Evolutionary conservation across 1,140 invertebrate species (phyloP).

Genomic region (Macrocentrus cingulum): DNA sequence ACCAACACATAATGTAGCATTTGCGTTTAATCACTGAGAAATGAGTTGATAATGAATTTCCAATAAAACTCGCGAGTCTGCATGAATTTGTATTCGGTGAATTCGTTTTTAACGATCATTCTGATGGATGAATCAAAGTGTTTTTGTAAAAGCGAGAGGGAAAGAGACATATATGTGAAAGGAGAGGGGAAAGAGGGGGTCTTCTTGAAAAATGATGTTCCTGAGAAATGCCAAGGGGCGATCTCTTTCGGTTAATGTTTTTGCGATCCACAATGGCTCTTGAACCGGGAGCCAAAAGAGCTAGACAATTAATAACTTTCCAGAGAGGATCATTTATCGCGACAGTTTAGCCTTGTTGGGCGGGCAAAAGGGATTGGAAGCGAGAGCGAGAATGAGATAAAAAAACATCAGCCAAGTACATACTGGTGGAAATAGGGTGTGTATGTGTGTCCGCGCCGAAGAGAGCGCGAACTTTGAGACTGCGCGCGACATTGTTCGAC

Average conservation of each 20-base stretch:
- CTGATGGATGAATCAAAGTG: constrained; percentile 50
- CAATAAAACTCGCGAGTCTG: no score
- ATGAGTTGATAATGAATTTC: no score
- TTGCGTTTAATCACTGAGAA: no score
- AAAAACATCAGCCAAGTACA: not conserved
- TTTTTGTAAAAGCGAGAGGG: not conserved
- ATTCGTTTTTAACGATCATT: constrained; percentile 58
- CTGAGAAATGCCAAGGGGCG: constrained; percentile 24
- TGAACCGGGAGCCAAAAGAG: constrained; percentile 41
- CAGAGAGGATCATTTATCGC: constrained; percentile 58
- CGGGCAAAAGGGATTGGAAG: constrained; percentile 24
- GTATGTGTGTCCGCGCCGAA: constrained; percentile 10
- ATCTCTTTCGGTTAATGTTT: constrained; percentile 51
- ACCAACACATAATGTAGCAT: no score
- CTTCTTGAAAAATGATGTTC: constrained; percentile 57
- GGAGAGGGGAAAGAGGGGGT: constrained; percentile 26
- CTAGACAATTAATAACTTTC: constrained; percentile 59
- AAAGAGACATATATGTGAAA: not conserved
- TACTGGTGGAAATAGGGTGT: not conserved
- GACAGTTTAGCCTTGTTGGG: constrained; percentile 50
- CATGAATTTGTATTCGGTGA: constrained; percentile 27
- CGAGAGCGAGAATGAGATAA: constrained; percentile 3
- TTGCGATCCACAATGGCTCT: constrained; percentile 53
- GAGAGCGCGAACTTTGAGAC: constrained; percentile 1
- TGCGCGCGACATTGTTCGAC: constrained; percentile 52